A percentile compares a stretch with the other conserved stretches of the same genome.
Conservation (phyloP, 2,888 invertebrate species). For the Philereme transversata region DNA sequence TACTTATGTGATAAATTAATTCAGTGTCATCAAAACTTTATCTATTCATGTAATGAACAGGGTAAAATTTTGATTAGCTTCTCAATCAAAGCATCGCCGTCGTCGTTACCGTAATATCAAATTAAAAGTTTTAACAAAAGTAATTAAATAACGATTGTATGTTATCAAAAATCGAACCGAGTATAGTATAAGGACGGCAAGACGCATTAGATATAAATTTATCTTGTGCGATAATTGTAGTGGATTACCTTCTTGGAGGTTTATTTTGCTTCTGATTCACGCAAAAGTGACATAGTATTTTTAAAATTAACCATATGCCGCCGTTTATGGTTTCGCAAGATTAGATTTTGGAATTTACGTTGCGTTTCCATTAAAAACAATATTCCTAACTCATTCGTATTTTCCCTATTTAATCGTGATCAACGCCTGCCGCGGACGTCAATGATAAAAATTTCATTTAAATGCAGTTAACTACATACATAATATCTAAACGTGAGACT, state of each 20-base stretch:
- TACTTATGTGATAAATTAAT: conserved; percentile 12
- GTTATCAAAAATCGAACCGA: background rate
- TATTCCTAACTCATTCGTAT: too few species aligned
- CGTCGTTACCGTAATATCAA: background rate
- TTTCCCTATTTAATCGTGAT: background rate
- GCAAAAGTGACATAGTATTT: background rate
- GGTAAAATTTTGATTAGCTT: conserved; percentile 20
- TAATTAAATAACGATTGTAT: background rate
- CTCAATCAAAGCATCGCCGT: conserved; percentile 4
- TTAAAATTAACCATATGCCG: background rate
- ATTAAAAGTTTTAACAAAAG: background rate
- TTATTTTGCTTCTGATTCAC: background rate
- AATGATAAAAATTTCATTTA: background rate
- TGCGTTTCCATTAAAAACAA: background rate
- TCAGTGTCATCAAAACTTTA: conserved; percentile 32
- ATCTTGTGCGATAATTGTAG: conserved; percentile 11
- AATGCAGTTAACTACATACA: background rate
- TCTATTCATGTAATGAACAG: conserved; percentile 35
- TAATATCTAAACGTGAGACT: conserved; percentile 5
- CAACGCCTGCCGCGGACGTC: background rate
- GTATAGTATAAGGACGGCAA: background rate
- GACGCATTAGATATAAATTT: conserved; percentile 7
- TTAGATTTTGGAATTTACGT: background rate
- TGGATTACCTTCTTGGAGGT: background rate
- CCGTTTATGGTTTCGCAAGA: background rate